A percentile compares a stretch with the other conserved stretches of the same genome.
These are phyloP conservation scores for Agapostemon virescens DNA, from an alignment of 2,888 invertebrate species.

Conservation along the genomic window DNA sequence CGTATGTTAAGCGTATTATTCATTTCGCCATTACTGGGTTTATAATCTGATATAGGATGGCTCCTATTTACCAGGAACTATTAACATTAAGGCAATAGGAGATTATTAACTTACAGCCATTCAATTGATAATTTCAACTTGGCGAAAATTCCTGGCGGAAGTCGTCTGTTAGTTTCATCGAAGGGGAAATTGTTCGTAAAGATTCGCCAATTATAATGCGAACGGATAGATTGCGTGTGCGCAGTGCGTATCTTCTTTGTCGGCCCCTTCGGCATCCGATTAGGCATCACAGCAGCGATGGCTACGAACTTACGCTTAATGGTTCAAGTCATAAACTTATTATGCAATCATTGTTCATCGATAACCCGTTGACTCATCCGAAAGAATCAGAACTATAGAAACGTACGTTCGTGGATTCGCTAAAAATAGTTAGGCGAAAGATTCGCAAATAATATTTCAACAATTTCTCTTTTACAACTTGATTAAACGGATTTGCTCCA, in stretches of 20 bases:
- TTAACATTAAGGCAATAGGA: neutral
- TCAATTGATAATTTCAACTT: neutral
- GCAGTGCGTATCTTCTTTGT: constrained; percentile 63
- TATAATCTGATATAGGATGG: neutral
- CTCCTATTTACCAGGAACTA: neutral
- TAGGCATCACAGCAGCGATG: constrained; percentile 58
- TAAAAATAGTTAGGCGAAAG: too few relatives aligned
- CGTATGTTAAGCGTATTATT: neutral
- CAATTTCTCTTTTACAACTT: neutral
- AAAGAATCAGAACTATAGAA: neutral
- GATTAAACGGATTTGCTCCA: neutral
- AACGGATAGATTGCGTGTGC: constrained; percentile 63
- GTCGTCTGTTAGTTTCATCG: neutral
- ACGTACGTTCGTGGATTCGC: too few relatives aligned
- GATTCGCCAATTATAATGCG: constrained; percentile 47
- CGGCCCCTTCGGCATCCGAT: constrained; percentile 60
- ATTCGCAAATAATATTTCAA: neutral
- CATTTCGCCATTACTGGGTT: neutral
- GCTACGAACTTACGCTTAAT: constrained; percentile 55
- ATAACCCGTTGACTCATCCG: neutral
- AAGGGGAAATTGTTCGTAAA: constrained; percentile 16
- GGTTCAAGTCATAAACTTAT: neutral
- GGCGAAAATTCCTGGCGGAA: neutral
- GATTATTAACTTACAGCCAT: neutral
- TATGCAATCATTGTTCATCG: neutral